Evolutionary conservation across 2,113 vertebrate genomes (phyloP).

Genomic region (Alligator sinensis): DNA sequence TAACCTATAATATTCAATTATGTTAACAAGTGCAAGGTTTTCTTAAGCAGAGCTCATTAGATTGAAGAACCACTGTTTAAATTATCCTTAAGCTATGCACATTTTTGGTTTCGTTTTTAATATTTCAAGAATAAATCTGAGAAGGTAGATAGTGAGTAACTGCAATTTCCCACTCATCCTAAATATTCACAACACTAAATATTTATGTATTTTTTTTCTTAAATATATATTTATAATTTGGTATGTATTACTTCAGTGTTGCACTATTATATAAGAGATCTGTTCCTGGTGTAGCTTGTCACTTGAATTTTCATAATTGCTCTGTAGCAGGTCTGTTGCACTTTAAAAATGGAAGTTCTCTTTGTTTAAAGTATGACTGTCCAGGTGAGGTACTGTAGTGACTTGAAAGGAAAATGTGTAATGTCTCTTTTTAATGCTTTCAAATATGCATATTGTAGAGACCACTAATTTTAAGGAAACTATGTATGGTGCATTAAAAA

Average conservation of each 20-base stretch:
- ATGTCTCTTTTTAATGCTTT: not conserved
- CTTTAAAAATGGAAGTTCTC: slow-evolving; percentile 30
- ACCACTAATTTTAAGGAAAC: not conserved
- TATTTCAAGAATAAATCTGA: not conserved
- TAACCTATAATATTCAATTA: not conserved
- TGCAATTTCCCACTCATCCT: not conserved
- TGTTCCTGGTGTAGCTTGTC: not conserved
- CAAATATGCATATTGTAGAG: not conserved
- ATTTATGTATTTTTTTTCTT: not conserved
- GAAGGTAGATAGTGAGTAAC: not conserved
- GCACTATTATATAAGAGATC: not conserved
- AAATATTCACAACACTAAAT: not conserved
- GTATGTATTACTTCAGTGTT: not conserved
- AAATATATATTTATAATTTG: not conserved
- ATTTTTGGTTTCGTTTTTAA: too few species aligned
- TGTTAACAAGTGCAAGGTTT: not conserved
- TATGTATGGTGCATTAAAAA: not conserved
- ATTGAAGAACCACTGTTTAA: not conserved
- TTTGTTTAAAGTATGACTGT: not conserved
- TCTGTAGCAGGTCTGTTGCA: slow-evolving; percentile 24
- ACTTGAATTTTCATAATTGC: slow-evolving; percentile 13
- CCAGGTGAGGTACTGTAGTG: not conserved
- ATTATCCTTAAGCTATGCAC: not conserved
- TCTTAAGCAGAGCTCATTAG: not conserved
- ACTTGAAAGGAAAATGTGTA: not conserved